Base-by-base conservation (phyloP, 2,113 vertebrate genomes). In the Sisor rabdophorus region DNA sequence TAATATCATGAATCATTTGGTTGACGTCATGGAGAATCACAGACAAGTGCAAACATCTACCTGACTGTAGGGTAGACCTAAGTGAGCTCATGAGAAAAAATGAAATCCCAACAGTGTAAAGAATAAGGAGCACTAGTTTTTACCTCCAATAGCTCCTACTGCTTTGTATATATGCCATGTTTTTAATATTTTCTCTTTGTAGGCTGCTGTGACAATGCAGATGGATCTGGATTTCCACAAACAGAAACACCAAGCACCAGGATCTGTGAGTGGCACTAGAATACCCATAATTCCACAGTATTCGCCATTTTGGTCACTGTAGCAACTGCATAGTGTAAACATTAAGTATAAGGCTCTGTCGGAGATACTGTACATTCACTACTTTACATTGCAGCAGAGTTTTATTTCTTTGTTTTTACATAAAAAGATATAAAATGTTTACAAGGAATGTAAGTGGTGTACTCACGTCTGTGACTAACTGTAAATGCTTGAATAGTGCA, bases 211-310 rank as follows among this genome's bases (percentile, higher is more conserved):
- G 36, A 75, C 26, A n/a, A 47, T 2, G 2, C 15, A 0, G 58
- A 71, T 19, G 59, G 48, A 54, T 54, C 67, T 28, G 68, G 76
- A 78, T n/a, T 53, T 59, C 11, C 17, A 4, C 8, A 59, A 22
- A 53, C 40, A 52, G 40, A 32, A 20, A 1, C 44, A 26, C 7
- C 16, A 9, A 30, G 0, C 24, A 19, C 2, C 9, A 4, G 3
- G 3, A 24, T 2, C 15, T 0, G 75, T 83, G 30, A 83, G 81
- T 80, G 53, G 61, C 13, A 2, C 7, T 13, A 47, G 13, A 13
- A 12, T 76, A 56, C 52, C 63, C 36, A 67, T 12, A 55, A 20
- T 56, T 5, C 16, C 36, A 4, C 13, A 22, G 26, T 36, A 20
- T 13, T 20, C 1, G 7, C 20, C 20, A 3, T 22, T 65, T 24